A percentile compares a stretch with the other conserved stretches of the same genome.
phyloP scores from a whole-genome alignment of 1,140 invertebrate genomes.

The Drosophila tani region DNA sequence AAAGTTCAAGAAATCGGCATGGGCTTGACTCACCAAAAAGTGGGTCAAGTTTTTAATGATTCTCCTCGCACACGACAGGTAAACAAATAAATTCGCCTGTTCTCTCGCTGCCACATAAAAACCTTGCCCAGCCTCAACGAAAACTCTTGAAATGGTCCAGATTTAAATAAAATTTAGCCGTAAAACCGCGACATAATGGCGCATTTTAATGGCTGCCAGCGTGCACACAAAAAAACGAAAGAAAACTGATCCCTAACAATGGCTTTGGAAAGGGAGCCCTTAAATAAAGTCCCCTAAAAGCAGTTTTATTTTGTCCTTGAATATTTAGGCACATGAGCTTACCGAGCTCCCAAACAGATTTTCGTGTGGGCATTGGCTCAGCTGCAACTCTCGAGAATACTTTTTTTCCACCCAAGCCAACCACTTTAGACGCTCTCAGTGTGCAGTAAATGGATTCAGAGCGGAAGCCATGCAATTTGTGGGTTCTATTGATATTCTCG shows the following conservation, averaged over 20 bases:
- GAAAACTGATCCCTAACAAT: slow-evolving; percentile 43
- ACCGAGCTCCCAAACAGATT: slow-evolving; percentile 27
- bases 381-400: slow-evolving; percentile 47
- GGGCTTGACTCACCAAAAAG: slow-evolving; percentile 32
- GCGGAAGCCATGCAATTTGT: slow-evolving; percentile 54
- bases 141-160: slow-evolving; percentile 35
- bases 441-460: slow-evolving; percentile 51
- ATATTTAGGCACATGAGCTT: slow-evolving; percentile 23
- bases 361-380: slow-evolving; percentile 32
- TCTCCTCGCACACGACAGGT: slow-evolving; percentile 28
- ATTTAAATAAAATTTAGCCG: slow-evolving; percentile 35
- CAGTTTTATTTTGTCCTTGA: slow-evolving; percentile 48
- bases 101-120: slow-evolving; percentile 34
- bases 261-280: slow-evolving; percentile 17
- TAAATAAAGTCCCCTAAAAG: slow-evolving; percentile 37
- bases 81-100: slow-evolving; percentile 60
- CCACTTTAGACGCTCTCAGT: slow-evolving; percentile 28
- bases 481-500: slow-evolving; percentile 28
- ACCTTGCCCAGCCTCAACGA: slow-evolving; percentile 63
- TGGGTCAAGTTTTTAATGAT: slow-evolving; percentile 66
- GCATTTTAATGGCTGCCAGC: slow-evolving; percentile 52
- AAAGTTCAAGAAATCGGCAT: slow-evolving; percentile 51
- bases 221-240: slow-evolving; percentile 22
- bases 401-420: slow-evolving; percentile 35
- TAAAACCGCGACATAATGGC: slow-evolving; percentile 55